A percentile compares a stretch with the other conserved stretches of the same genome.
Evolutionary conservation across 1,140 invertebrate genomes (phyloP).

Genomic region (Tribolium castaneum): DNA sequence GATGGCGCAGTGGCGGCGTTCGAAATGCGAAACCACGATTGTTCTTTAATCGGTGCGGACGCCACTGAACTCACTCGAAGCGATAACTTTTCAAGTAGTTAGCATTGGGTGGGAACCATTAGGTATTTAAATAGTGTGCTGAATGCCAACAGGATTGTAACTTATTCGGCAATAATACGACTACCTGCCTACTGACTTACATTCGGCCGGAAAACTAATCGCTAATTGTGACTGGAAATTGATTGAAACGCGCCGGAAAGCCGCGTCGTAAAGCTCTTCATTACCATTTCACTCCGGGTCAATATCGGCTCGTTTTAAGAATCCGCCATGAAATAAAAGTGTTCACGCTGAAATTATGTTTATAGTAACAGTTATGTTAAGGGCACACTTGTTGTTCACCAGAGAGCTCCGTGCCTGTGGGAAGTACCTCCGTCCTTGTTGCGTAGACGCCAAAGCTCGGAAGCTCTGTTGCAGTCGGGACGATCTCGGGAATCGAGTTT

Average conservation of each 20-base stretch:
- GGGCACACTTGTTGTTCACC: constrained; percentile 63
- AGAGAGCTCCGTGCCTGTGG: constrained; percentile 43
- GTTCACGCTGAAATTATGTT: constrained; percentile 63
- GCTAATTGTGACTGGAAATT: neutral
- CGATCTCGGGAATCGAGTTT: constrained; percentile 58
- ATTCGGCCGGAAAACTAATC: constrained; percentile 27
- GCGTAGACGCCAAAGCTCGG: neutral
- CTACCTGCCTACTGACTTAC: constrained; percentile 44
- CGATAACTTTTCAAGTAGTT: constrained; percentile 48
- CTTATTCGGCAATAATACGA: constrained; percentile 47
- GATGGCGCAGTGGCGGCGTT: constrained; percentile 45
- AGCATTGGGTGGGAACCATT: constrained; percentile 49
- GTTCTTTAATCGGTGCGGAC: neutral
- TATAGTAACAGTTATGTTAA: constrained; percentile 64
- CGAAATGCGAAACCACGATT: neutral
- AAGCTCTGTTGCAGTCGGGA: constrained; percentile 29
- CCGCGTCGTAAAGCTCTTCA: neutral
- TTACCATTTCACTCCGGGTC: constrained; percentile 47
- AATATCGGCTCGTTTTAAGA: constrained; percentile 52
- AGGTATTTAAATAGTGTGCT: constrained; percentile 51
- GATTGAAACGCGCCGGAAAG: no score
- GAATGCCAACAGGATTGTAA: constrained; percentile 45
- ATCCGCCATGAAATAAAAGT: constrained; percentile 60
- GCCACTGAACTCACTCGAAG: constrained; percentile 14
- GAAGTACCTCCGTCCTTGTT: constrained; percentile 38